Evolutionary conservation across 2,888 invertebrate species (phyloP).

Genomic region (Argyra leucocephala): DNA sequence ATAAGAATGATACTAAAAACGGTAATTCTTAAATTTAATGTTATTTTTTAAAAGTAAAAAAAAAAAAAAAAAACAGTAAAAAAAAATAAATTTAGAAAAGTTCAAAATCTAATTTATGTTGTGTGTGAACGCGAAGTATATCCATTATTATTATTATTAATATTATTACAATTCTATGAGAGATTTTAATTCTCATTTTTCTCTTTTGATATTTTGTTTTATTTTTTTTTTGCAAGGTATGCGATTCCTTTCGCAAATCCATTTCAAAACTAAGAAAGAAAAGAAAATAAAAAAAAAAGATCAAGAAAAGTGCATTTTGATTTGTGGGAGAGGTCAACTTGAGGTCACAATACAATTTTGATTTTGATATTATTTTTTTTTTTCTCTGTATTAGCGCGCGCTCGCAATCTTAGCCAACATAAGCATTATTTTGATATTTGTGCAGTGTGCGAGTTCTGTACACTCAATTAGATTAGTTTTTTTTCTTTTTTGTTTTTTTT

Average conservation of each 20-base stretch:
- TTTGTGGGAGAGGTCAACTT: conserved; percentile 8
- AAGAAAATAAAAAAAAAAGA: too few species aligned
- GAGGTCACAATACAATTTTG: neutral
- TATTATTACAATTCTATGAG: conserved; percentile 3
- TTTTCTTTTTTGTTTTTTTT: neutral
- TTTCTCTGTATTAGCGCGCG: too few species aligned
- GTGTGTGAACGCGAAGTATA: conserved; percentile 6
- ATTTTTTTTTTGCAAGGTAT: neutral
- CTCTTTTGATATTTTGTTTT: neutral
- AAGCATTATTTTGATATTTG: neutral
- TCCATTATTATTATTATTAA: neutral
- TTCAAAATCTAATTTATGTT: conserved; percentile 6
- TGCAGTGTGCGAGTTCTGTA: neutral
- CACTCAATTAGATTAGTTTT: conserved; percentile 3
- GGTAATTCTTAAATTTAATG: too few species aligned
- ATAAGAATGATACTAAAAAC: too few species aligned
- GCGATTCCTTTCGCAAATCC: neutral
- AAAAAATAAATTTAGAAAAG: neutral
- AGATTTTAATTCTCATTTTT: neutral
- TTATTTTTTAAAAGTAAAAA: neutral
- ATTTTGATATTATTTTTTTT: too few species aligned
- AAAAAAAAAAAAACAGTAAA: neutral
- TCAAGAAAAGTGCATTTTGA: conserved; percentile 8
- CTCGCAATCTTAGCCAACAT: too few species aligned
- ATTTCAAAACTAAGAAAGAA: neutral